Evolutionary conservation across 2,797 vertebrate species (phyloP), one percentile per base, ranked within the genome.

Genomic region (Argyrosomus regius): DNA sequence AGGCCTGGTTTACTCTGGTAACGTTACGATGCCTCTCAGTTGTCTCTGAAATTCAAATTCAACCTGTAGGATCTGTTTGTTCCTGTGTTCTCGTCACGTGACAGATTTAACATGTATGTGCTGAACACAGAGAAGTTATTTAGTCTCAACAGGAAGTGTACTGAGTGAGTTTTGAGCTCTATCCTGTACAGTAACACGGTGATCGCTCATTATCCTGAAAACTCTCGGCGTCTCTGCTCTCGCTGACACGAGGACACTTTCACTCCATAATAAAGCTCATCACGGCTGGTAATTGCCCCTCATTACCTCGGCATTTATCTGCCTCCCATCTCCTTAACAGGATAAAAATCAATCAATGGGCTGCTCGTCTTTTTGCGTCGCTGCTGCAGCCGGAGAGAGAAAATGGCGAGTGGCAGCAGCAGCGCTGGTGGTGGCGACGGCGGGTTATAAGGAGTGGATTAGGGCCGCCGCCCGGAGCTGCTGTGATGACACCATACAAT

Each of bases 401-500:
- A 87, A 82, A 82, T 80, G 87, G 87, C 61, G 75, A 59, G 68
- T 10, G 18, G 18, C 5, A 31, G 66, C 3, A 8, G 31, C 31
- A 6, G 31, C 31, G 31, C 31, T 31, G 26, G n/a, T 1, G 39
- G 62, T 0, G n/a, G 56, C 8, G 28, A 73, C 48, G 62, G 72
- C 41, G 84, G 76, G 91, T 64, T 35, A 35, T 85, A 84, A 84
- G 83, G 80, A 79, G 84, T 81, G 93, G 93, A 94, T 94, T 94
- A 93, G 78, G 89, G 87, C 85, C 65, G 54, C 79, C 74, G 81
- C 90, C 84, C 72, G 80, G 87, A 88, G 92, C 90, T 87, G 85
- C 86, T 85, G 87, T 88, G 91, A 92, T 92, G 94, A 92, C 90
- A 91, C 90, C 84, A 90, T 75, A 73, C 91, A 89, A 89, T 91